Base-by-base conservation (phyloP, 2,113 vertebrate species). In the Petrocephalus microphthalmus region DNA sequence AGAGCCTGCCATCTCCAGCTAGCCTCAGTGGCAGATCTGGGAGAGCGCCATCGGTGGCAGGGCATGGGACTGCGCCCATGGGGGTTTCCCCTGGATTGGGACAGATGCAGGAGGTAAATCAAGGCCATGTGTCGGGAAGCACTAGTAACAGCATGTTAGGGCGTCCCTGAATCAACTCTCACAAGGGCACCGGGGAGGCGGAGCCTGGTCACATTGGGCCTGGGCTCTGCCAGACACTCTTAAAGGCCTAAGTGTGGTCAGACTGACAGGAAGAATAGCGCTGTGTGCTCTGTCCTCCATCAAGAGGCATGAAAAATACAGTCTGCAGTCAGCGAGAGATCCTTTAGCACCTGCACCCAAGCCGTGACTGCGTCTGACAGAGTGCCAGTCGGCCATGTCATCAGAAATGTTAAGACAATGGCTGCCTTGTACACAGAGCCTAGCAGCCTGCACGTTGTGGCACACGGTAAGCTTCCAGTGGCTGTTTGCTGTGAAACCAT, bases 191-290 rank as follows among this genome's bases (percentile, higher is more conserved):
- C 7, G 17, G 91, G 91, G 92, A 94, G 93, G 94, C 92, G 93
- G 93, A 94, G 94, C 95, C 93, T 95, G 94, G 94, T 94, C 93
- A 94, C 92, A 94, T 89, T 94, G 92, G 92, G 92, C 93, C 94
- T 92, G 93, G 92, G 92, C 94, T 94, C 95, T 95, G 94, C 94
- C 95, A 95, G 94, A 95, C 95, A 95, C 94, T 93, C 94, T 95
- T 95, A 95, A 95, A 94, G 94, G 94, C 93, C 94, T 95, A 95
- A 95, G 95, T 95, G 94, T 93, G 93, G 94, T 91, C 81, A 92
- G 94, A 93, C 94, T 94, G 94, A 95, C 94, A 95, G 94, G 92
- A 91, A 91, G 87, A 92, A 90, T 83, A 49, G 37, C 85, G 42
- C 90, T 93, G 82, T 90, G 90, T 91, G 90, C 90, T 94, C 92